Evolutionary conservation across 2,888 invertebrate genomes (phyloP).

Genomic region (Gastrophysa polygoni): DNA sequence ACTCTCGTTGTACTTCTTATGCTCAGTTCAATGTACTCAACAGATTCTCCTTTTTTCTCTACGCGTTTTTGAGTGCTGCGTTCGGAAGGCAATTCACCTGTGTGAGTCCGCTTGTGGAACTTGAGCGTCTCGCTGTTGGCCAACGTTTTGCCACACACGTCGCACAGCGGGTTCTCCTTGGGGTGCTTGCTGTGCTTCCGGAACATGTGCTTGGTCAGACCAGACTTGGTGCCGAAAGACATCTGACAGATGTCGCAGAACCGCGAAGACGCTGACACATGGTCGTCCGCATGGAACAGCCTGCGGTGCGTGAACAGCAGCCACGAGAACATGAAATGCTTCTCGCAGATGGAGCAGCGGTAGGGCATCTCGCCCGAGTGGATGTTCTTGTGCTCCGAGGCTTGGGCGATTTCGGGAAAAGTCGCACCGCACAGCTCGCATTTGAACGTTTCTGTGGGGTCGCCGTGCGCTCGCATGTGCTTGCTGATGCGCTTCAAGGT

Average conservation of each 20-base stretch:
- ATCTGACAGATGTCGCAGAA: conserved; percentile 37
- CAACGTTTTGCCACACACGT: conserved; percentile 51
- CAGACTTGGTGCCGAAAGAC: conserved; percentile 40
- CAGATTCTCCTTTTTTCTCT: too few species aligned
- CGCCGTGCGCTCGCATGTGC: conserved; percentile 39
- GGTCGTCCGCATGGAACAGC: conserved; percentile 26
- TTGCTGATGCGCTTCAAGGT: conserved; percentile 38
- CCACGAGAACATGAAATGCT: conserved; percentile 46
- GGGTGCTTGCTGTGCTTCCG: conserved; percentile 39
- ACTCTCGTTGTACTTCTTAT: too few species aligned
- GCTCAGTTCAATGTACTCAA: too few species aligned
- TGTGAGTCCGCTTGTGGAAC: conserved; percentile 48
- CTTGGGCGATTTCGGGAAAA: conserved; percentile 39
- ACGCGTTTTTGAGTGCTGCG: too few species aligned
- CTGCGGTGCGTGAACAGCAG: conserved; percentile 58
- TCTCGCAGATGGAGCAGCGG: conserved; percentile 60
- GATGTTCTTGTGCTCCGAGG: conserved; percentile 48
- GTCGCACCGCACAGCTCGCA: conserved; percentile 33
- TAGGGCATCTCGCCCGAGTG: conserved; percentile 52
- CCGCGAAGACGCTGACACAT: conserved; percentile 17
- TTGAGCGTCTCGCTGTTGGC: conserved; percentile 47
- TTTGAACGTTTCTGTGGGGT: conserved; percentile 23
- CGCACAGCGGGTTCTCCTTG: conserved; percentile 51
- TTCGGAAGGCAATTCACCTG: conserved; percentile 15
- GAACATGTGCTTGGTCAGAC: conserved; percentile 40